Conservation (phyloP, 2,888 invertebrate genomes). For the Acanthacorydalis orientalis region DNA sequence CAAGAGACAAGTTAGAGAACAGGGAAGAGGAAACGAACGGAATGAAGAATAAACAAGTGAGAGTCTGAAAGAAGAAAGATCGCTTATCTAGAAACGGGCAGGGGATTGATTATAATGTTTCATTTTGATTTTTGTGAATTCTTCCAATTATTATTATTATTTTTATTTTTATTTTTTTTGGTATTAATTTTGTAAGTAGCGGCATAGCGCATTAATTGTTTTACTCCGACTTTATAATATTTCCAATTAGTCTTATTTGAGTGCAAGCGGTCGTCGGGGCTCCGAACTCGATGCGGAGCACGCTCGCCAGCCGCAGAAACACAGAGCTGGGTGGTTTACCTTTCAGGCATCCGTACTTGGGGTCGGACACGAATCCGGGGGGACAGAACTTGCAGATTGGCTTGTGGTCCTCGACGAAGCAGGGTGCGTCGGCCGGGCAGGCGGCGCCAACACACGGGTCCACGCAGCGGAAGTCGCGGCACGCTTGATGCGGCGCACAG, state of each 20-base stretch:
- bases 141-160: too few species aligned
- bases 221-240: too few species aligned
- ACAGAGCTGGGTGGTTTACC: constrained; percentile 44
- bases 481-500: constrained; percentile 70
- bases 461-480: constrained; percentile 76
- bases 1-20: background rate
- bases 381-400: constrained; percentile 94
- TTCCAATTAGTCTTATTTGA: background rate
- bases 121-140: too few species aligned
- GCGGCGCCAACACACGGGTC: constrained; percentile 76
- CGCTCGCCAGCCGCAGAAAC: background rate
- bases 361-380: constrained; percentile 79
- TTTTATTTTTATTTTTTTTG: background rate
- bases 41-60: constrained; percentile 5
- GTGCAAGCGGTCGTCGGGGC: background rate
- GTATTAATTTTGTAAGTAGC: background rate
- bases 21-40: background rate
- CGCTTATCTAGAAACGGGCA: too few species aligned
- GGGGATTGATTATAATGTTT: too few species aligned
- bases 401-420: constrained; percentile 88
- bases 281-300: background rate
- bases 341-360: constrained; percentile 88
- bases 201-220: background rate
- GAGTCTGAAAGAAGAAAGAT: background rate
- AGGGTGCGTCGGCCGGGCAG: constrained; percentile 72